Base-by-base conservation (phyloP, 2,113 vertebrate genomes). In the Polyodon spathula region DNA sequence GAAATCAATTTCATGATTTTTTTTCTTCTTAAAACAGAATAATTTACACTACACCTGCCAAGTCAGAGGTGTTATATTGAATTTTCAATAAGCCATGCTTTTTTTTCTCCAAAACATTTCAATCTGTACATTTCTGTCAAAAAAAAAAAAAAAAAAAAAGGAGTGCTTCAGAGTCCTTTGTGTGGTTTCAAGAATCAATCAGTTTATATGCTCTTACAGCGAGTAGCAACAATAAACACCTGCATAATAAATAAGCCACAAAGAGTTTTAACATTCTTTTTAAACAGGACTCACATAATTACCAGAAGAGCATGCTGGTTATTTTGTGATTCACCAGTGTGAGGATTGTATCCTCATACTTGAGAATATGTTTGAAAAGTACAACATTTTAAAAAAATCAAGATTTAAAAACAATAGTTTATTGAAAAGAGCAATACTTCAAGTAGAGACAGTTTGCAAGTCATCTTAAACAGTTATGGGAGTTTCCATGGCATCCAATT, bases 1-100 rank as follows among this genome's bases (percentile, higher is more conserved):
- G 10, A 59, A 64, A 59, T 64, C 46, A 64, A 64, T 54, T 48
- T 52, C 48, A 5, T 48, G 40, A 38, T 41, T 43, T 37, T 41
- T 43, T 37, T 14, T 62, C 40, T 37, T 9, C n/a, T 57, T 56
- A 53, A 57, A 42, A 43, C 8, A 27, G 50, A 40, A 16, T 15
- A n/a, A 7, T 17, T 63, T 48, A 57, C 40, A 14, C 3, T 40
- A 5, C 38, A n/a, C 17, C 46, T 48, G 46, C 44, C 52, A 46
- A 46, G 43, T 58, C 10, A 6, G 16, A 27, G 44, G 43, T 54
- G 59, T 54, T 59, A 16, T 46, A 37, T 54, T 38, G 38, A 37
- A 40, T 37, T 56, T 46, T 55, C 7, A 43, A 41, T 41, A 63
- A 63, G 8, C 43, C 2, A 9, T 37, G 15, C 56, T 11, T 53